phyloP scores from a whole-genome alignment of 2,797 vertebrate species.

The Centropyge bicolor region DNA sequence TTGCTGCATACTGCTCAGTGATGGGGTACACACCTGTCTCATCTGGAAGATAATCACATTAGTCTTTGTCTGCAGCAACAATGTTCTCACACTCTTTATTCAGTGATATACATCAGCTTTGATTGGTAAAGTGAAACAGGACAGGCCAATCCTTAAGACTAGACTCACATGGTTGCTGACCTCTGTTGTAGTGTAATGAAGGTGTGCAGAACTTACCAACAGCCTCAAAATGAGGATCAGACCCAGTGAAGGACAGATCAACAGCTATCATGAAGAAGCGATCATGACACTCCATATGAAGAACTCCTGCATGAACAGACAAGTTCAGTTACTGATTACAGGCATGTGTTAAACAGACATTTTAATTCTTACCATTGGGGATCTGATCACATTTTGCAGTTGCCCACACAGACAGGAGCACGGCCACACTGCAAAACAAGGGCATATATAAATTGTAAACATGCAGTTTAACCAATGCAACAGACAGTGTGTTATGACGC shows the following conservation, averaged over 20 bases:
- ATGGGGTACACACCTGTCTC: slow-evolving; percentile 53
- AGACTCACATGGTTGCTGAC: background rate
- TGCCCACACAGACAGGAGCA: slow-evolving; percentile 48
- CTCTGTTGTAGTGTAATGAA: background rate
- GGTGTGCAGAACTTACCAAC: slow-evolving; percentile 61
- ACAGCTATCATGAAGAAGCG: slow-evolving; percentile 72
- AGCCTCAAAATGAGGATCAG: slow-evolving; percentile 71
- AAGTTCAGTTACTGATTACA: background rate
- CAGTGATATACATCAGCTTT: background rate
- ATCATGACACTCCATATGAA: slow-evolving; percentile 75
- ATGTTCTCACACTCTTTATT: background rate
- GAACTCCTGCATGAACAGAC: slow-evolving; percentile 39
- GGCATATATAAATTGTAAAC: background rate
- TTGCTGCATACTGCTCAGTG: slow-evolving; percentile 56
- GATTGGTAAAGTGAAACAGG: background rate
- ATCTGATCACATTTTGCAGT: background rate
- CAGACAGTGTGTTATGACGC: fast-evolving
- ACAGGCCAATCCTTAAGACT: too few species aligned
- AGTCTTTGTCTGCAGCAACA: background rate
- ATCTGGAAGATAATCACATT: slow-evolving; percentile 36
- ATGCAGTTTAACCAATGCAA: background rate
- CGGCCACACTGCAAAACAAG: slow-evolving; percentile 51
- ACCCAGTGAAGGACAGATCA: slow-evolving; percentile 58
- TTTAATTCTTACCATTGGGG: slow-evolving; percentile 50
- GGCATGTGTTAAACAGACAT: fast-evolving